A percentile compares a stretch with the other conserved stretches of the same genome.
Conservation (phyloP, 2,888 invertebrate genomes). For the Macropis europaea region DNA sequence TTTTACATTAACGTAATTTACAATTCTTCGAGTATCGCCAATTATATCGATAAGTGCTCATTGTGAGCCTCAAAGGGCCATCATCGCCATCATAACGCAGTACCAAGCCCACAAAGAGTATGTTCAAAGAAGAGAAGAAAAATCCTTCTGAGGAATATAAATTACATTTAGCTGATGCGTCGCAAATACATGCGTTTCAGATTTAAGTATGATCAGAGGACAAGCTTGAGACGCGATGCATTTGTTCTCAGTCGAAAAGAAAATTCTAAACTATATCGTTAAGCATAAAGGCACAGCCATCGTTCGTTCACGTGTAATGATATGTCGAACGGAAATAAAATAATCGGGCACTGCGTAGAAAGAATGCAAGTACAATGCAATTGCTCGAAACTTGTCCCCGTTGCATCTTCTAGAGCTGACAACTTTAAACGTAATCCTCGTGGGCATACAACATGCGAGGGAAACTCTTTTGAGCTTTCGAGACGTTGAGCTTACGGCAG, state of each 20-base stretch:
- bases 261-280: constrained; percentile 33
- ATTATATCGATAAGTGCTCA: background rate
- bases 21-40: no score
- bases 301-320: constrained; percentile 35
- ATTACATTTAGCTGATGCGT: constrained; percentile 2
- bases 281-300: constrained; percentile 56
- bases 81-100: constrained; percentile 2
- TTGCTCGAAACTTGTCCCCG: constrained; percentile 21
- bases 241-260: constrained; percentile 18
- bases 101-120: constrained; percentile 23
- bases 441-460: constrained; percentile 2
- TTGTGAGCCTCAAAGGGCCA: constrained; percentile 32
- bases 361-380: constrained; percentile 1
- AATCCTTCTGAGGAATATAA: constrained; percentile 45
- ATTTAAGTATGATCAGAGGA: background rate
- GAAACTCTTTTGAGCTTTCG: constrained; percentile 5
- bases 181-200: no score
- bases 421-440: constrained; percentile 42
- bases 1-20: no score
- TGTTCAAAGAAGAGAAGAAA: no score
- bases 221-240: constrained; percentile 9
- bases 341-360: constrained; percentile 5
- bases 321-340: constrained; percentile 28
- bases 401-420: background rate
- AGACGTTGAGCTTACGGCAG: constrained; percentile 13